These are phyloP conservation scores for Thera obeliscata DNA, from an alignment of 2,888 invertebrate genomes.

Conservation along the genomic window DNA sequence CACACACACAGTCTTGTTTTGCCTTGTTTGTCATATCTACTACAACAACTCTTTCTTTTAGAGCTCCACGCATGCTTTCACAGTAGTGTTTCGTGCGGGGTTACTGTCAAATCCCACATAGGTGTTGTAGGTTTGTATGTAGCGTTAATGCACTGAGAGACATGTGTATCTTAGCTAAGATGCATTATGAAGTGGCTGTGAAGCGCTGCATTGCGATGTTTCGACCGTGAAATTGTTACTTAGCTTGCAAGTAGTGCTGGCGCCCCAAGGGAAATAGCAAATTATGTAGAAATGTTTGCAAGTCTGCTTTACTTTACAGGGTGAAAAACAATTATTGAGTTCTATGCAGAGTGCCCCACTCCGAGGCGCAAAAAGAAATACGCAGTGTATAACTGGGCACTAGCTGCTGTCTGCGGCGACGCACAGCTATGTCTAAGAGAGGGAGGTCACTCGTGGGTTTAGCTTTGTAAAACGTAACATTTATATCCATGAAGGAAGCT, in stretches of 20 bases:
- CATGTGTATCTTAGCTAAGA: conserved; percentile 30
- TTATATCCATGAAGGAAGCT: background rate
- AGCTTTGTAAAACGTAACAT: background rate
- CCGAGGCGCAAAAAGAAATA: too few relatives aligned
- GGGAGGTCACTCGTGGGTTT: background rate
- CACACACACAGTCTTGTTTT: too few relatives aligned
- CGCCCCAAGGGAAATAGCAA: conserved; percentile 12
- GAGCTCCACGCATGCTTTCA: conserved; percentile 13
- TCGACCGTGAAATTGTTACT: conserved; percentile 37
- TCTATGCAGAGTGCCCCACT: background rate
- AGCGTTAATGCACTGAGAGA: conserved; percentile 32
- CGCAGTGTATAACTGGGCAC: too few relatives aligned
- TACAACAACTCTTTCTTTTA: background rate
- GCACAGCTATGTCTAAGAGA: too few relatives aligned
- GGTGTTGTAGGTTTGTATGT: conserved; percentile 26
- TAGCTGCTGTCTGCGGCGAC: too few relatives aligned
- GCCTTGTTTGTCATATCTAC: background rate
- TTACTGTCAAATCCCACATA: conserved; percentile 30
- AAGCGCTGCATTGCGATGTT: conserved; percentile 28
- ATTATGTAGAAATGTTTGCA: conserved; percentile 22
- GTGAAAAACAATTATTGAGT: background rate
- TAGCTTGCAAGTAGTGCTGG: conserved; percentile 18
- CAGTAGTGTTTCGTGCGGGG: conserved; percentile 21
- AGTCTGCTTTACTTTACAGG: conserved; percentile 3
- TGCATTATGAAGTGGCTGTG: conserved; percentile 37